Evolutionary conservation across 2,797 vertebrate species (phyloP).

Genomic region (Anguilla obscura): DNA sequence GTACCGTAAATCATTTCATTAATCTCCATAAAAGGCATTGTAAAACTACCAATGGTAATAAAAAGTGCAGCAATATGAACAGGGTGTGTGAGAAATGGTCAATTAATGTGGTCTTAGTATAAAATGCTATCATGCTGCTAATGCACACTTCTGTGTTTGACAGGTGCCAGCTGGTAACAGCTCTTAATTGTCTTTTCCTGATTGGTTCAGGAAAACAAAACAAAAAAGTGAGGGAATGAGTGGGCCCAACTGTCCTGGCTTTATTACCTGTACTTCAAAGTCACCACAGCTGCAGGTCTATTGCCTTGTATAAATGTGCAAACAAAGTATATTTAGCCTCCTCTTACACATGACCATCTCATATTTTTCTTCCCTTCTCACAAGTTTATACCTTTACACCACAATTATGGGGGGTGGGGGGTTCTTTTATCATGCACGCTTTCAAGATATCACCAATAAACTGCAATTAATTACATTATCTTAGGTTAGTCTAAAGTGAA

Average conservation of each 20-base stretch:
- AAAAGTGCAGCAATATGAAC: background rate
- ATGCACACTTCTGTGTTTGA: background rate
- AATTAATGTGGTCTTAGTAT: background rate
- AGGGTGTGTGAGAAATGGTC: background rate
- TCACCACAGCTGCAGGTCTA: background rate
- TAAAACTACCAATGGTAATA: background rate
- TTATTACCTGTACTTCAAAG: background rate
- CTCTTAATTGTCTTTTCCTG: background rate
- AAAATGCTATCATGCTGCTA: background rate
- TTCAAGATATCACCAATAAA: too few relatives aligned
- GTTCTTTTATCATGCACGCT: too few relatives aligned
- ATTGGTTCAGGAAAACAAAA: conserved; percentile 9
- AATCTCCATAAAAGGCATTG: background rate
- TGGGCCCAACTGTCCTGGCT: background rate
- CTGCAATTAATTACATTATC: too few relatives aligned
- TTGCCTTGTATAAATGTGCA: background rate
- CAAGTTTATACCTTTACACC: too few relatives aligned
- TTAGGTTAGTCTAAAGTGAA: too few relatives aligned
- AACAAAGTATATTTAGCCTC: too few relatives aligned
- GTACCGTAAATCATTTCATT: background rate
- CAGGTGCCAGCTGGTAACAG: conserved; percentile 3
- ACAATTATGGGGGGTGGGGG: too few relatives aligned
- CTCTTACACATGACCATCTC: background rate
- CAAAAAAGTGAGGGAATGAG: background rate
- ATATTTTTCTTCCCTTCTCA: background rate